These are phyloP conservation scores for Ceratosolen solmsi DNA, from an alignment of 1,140 invertebrate species.

Conservation along the genomic window DNA sequence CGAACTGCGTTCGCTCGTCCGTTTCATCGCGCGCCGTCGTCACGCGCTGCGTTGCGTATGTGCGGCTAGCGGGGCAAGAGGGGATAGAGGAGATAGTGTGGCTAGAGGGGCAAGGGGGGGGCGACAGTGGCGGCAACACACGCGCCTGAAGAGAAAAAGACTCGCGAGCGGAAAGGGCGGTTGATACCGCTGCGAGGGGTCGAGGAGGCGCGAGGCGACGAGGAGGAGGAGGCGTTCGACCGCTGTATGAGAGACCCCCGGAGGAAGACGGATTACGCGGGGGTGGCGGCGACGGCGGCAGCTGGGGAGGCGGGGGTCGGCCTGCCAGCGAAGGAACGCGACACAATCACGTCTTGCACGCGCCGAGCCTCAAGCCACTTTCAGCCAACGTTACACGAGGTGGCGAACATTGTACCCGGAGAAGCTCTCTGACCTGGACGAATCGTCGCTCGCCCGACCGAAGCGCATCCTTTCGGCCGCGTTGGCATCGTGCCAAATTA, in stretches of 20 bases:
- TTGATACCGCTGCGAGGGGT: neutral
- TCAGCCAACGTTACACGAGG: slow-evolving; percentile 68
- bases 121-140: slow-evolving; percentile 54
- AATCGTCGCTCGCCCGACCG: neutral
- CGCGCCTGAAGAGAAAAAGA: slow-evolving; percentile 60
- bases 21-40: slow-evolving; percentile 60
- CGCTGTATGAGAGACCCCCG: slow-evolving; percentile 32
- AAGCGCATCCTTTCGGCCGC: neutral
- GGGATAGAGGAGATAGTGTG: too few species aligned
- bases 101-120: slow-evolving; percentile 54
- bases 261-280: slow-evolving; percentile 2
- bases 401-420: neutral
- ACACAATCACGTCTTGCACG: slow-evolving; percentile 73
- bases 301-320: slow-evolving; percentile 52
- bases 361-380: slow-evolving; percentile 71
- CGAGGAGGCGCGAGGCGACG: slow-evolving; percentile 53
- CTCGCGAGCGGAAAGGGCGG: neutral
- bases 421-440: neutral
- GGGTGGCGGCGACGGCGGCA: slow-evolving; percentile 34
- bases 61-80: too few species aligned
- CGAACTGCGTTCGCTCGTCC: slow-evolving; percentile 56
- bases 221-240: slow-evolving; percentile 44
- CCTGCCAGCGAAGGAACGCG: slow-evolving; percentile 58
- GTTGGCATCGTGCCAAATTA: too few species aligned
- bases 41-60: slow-evolving; percentile 55